Percentiles rank a stretch among this genome's conserved stretches.
These are phyloP conservation scores for Erebia aethiops DNA, from an alignment of 2,888 invertebrate species.

Conservation along the genomic window DNA sequence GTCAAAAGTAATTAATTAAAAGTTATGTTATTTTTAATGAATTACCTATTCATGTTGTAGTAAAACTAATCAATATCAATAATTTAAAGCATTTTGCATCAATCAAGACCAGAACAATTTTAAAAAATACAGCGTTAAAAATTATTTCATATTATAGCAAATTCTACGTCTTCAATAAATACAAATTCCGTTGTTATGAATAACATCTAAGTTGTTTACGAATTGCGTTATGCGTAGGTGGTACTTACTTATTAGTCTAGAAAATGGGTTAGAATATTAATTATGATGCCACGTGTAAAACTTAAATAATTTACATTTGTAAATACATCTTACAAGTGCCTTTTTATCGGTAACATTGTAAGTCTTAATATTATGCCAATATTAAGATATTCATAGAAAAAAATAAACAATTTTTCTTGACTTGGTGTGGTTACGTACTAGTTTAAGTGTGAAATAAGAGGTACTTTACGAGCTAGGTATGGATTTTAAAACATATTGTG, in stretches of 20 bases:
- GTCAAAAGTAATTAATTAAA: too few relatives aligned
- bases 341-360: constrained; percentile 13
- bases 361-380: neutral
- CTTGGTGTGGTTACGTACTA: too few relatives aligned
- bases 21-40: too few relatives aligned
- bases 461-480: too few relatives aligned
- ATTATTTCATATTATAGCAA: neutral
- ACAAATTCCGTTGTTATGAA: constrained; percentile 17
- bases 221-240: constrained; percentile 29
- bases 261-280: constrained; percentile 32
- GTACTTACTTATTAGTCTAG: constrained; percentile 11
- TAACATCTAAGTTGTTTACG: constrained; percentile 9
- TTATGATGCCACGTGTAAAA: constrained; percentile 37
- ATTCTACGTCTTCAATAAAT: neutral
- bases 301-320: constrained; percentile 29
- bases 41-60: too few relatives aligned
- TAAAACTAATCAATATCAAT: too few relatives aligned
- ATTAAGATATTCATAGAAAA: neutral
- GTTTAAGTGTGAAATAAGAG: too few relatives aligned
- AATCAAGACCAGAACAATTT: too few relatives aligned
- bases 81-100: too few relatives aligned
- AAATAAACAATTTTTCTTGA: neutral
- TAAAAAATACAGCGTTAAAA: too few relatives aligned
- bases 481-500: too few relatives aligned
- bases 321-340: constrained; percentile 14